A percentile compares a stretch with the other conserved stretches of the same genome.
phyloP scores from a whole-genome alignment of 2,888 invertebrate genomes.

The Oasisia sp. region DNA sequence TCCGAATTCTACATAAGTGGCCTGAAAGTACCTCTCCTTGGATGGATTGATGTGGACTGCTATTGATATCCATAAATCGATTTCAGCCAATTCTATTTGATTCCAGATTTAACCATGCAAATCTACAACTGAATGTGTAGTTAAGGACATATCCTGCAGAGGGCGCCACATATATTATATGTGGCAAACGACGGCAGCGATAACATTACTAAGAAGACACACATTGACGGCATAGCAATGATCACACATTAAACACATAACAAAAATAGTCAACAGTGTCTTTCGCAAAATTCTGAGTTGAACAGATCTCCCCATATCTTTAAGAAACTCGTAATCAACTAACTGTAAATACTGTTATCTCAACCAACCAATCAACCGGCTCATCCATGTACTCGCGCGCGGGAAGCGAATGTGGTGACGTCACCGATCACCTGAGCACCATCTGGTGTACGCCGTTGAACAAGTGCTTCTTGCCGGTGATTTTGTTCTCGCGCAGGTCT shows the following conservation, averaged over 20 bases:
- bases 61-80: too few relatives aligned
- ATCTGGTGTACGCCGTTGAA: not conserved
- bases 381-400: not conserved
- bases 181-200: not conserved
- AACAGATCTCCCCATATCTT: not conserved
- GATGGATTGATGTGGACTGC: too few relatives aligned
- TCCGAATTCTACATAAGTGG: too few relatives aligned
- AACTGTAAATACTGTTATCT: not conserved
- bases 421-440: not conserved
- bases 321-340: not conserved
- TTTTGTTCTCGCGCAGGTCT: slow-evolving; percentile 58
- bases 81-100: too few relatives aligned
- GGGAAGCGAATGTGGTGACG: not conserved
- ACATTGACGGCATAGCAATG: not conserved
- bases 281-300: not conserved
- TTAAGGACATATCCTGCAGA: not conserved
- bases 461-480: slow-evolving; percentile 23
- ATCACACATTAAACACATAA: not conserved
- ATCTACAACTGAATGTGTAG: not conserved
- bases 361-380: not conserved
- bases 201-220: not conserved
- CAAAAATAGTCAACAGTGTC: not conserved
- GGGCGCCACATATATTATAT: not conserved
- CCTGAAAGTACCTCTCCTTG: too few relatives aligned
- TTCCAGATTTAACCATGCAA: not conserved